Evolutionary conservation across 1,140 invertebrate genomes (phyloP).

Genomic region (Philaenus spumarius): DNA sequence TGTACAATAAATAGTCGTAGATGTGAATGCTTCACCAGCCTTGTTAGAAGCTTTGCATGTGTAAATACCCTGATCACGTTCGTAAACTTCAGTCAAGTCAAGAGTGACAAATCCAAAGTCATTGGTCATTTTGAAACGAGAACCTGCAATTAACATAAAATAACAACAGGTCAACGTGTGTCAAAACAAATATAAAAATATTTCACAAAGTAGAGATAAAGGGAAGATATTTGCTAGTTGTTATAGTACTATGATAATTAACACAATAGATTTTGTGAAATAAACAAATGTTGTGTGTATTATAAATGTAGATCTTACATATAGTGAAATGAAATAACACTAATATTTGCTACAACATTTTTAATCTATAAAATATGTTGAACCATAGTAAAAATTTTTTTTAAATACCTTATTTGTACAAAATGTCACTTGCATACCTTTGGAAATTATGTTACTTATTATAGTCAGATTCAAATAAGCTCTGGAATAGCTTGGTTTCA

Average conservation of each 20-base stretch:
- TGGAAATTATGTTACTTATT: too few relatives aligned
- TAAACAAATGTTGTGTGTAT: background rate
- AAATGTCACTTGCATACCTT: too few relatives aligned
- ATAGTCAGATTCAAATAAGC: too few relatives aligned
- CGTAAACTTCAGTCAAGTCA: slow-evolving; percentile 81
- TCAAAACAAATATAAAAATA: slow-evolving; percentile 1
- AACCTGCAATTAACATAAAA: slow-evolving; percentile 40
- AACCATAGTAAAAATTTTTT: too few relatives aligned
- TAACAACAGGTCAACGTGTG: too few relatives aligned
- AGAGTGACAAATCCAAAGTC: slow-evolving; percentile 92
- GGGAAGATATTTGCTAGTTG: background rate
- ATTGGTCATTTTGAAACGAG: slow-evolving; percentile 77
- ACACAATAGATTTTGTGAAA: background rate
- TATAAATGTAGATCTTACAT: too few relatives aligned
- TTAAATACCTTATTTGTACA: too few relatives aligned
- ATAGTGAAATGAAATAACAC: too few relatives aligned
- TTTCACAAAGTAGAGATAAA: too few relatives aligned
- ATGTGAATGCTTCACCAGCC: slow-evolving; percentile 84
- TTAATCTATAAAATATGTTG: too few relatives aligned
- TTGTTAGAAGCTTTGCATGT: slow-evolving; percentile 84
- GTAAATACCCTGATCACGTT: slow-evolving; percentile 91
- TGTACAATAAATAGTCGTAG: slow-evolving; percentile 77
- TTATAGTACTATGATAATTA: background rate
- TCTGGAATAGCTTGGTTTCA: too few relatives aligned
- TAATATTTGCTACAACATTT: too few relatives aligned